Evolutionary conservation across 2,888 invertebrate species (phyloP), one percentile per base, ranked within the genome.

Genomic region (Pristionchus entomophagus): DNA sequence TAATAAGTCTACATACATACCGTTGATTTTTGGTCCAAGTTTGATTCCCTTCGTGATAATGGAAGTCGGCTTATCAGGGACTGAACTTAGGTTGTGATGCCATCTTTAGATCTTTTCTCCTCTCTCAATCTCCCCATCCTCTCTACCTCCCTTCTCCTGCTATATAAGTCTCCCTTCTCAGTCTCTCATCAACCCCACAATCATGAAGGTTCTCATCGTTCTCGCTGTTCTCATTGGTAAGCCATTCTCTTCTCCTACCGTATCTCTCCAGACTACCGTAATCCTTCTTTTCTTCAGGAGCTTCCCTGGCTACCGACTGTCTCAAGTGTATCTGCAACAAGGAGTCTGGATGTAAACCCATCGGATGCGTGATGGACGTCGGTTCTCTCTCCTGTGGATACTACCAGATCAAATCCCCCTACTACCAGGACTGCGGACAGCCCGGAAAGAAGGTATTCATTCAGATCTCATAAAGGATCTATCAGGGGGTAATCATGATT

Each of bases 371-470:
- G 19, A 88, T 88, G 88, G 90, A 90, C 59, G 89, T 88, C 22
- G 89, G 90, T 53, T 88, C 88, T 14, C 89, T 91, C 19, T 89
- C 89, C 19, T 90, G 90, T 65, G 90, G 90, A 73, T n/a, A n/a
- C n/a, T n/a, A n/a, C n/a, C n/a, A n/a, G n/a, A n/a, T n/a, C n/a
- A n/a, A n/a, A n/a, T n/a, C n/a, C n/a, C n/a, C n/a, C n/a, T n/a
- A n/a, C n/a, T n/a, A n/a, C n/a, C n/a, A n/a, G n/a, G n/a, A n/a
- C n/a, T n/a, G n/a, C n/a, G n/a, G n/a, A n/a, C n/a, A n/a, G n/a
- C n/a, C n/a, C n/a, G n/a, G n/a, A n/a, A 88, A 91, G 51, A 45
- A 83, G 83, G 83, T 59, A n/a, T n/a, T n/a, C n/a, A 35, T 1
- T 35, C 17, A 29, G n/a, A 32, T n/a, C 77, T 26, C n/a, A n/a